Evolutionary conservation across 2,797 vertebrate genomes (phyloP), one percentile per base, ranked within the genome.

Genomic region (Loriculus beryllinus): DNA sequence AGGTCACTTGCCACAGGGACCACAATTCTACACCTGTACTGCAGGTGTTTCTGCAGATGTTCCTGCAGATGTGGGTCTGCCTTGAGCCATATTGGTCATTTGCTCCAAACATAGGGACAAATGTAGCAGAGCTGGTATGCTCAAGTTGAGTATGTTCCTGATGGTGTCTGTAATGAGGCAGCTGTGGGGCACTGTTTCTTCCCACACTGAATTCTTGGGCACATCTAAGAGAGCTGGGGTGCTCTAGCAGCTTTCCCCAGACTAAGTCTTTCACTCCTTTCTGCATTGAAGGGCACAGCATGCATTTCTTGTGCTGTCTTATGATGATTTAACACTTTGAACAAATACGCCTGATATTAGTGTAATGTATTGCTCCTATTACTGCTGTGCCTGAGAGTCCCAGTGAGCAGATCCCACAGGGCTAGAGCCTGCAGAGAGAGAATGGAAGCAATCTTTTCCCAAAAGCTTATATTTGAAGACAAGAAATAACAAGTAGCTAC

Each of bases 141-240:
- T 64, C 7, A 1, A 25, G n/a, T 23, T 35, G 4, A 4, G 20
- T 49, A 9, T 29, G 31, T 8, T 63, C 37, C 25, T 35, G 48
- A 7, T 0, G 4, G 25, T 18, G 12, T 10, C 25, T 17, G n/a
- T 25, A 33, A n/a, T 1, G 1, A 77, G 60, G 39, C 0, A 3
- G 39, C 59, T 31, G 25, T 9, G 5, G 62, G 59, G 20, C 7
- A 5, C 54, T 35, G 21, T 56, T 56, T 56, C 14, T 35, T 57
- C 21, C n/a, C 14, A 23, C 54, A 23, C 54, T 57, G n/a, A 57
- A 33, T 21, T 15, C 37, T 49, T 2, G 22, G 57, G 45, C 47
- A 33, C 2, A 12, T 35, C 37, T 1, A 11, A 37, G 37, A 28
- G 47, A 22, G 3, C 18, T 1, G 25, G 47, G 59, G 11, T 43